A percentile compares a stretch with the other conserved stretches of the same genome.
phyloP scores from a whole-genome alignment of 2,888 invertebrate species.

The Apocheima hispidaria region DNA sequence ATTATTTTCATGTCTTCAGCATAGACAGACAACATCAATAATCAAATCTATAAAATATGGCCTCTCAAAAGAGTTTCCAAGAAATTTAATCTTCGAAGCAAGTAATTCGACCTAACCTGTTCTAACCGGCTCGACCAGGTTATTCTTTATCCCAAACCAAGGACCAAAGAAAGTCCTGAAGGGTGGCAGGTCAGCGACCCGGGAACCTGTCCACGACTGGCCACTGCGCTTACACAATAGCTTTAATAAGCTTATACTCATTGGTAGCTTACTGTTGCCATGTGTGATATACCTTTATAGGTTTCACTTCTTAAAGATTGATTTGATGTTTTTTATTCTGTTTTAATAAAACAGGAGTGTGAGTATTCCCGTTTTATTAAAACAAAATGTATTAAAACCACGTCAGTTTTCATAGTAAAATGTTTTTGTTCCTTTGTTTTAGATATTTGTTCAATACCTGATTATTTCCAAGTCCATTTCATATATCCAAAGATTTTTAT shows the following conservation, averaged over 20 bases:
- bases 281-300: neutral
- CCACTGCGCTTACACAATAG: constrained; percentile 45
- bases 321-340: no score
- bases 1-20: neutral
- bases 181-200: constrained; percentile 55
- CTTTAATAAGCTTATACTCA: constrained; percentile 36
- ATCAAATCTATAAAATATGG: constrained; percentile 1
- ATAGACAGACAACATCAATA: neutral
- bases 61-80: constrained; percentile 14
- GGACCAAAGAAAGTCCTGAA: constrained; percentile 59
- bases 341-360: no score
- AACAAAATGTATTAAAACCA: no score
- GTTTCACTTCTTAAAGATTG: neutral
- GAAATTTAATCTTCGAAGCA: constrained; percentile 23
- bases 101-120: constrained; percentile 29
- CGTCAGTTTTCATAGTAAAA: no score
- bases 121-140: constrained; percentile 33
- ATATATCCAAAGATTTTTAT: no score
- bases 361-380: no score
- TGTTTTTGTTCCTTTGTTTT: no score
- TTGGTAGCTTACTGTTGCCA: constrained; percentile 2
- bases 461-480: no score
- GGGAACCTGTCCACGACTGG: constrained; percentile 54
- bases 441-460: no score
- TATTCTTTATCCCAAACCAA: constrained; percentile 45